A percentile compares a stretch with the other conserved stretches of the same genome.
These are phyloP conservation scores for Macrotus californicus DNA, from an alignment of 2,113 vertebrate genomes.

Conservation along the genomic window DNA sequence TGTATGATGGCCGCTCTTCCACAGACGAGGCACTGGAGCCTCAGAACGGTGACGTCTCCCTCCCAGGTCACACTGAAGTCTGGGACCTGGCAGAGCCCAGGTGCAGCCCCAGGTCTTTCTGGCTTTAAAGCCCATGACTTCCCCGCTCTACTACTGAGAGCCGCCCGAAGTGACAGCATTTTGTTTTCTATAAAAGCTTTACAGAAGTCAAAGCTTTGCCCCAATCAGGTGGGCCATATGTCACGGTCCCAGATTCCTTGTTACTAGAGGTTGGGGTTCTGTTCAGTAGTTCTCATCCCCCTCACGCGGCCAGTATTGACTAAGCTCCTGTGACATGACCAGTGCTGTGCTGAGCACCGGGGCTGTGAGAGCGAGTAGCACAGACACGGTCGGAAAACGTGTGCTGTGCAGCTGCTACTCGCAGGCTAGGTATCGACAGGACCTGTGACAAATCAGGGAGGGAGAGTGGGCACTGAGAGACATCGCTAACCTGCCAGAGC, in stretches of 20 bases:
- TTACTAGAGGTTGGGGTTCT: not conserved
- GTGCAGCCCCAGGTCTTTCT: not conserved
- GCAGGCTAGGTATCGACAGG: not conserved
- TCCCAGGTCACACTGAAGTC: not conserved
- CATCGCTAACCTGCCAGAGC: not conserved
- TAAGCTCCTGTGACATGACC: not conserved
- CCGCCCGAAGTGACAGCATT: not conserved
- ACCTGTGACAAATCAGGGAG: not conserved
- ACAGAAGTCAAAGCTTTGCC: not conserved
- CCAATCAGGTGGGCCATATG: not conserved
- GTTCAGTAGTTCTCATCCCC: not conserved
- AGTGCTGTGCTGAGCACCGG: not conserved
- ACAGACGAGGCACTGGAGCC: not conserved
- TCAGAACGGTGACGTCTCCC: not conserved
- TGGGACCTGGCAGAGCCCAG: not conserved
- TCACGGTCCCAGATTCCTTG: not conserved
- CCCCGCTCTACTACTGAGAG: too few species aligned
- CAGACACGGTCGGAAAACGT: not conserved
- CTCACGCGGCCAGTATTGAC: not conserved
- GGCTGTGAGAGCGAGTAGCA: not conserved
- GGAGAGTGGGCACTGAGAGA: not conserved
- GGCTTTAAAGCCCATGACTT: not conserved
- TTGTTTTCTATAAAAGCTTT: not conserved
- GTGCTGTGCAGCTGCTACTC: not conserved
- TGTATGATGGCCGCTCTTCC: rapidly evolving